Evolutionary conservation across 2,797 vertebrate species (phyloP).

Genomic region (Chiloscyllium punctatum): DNA sequence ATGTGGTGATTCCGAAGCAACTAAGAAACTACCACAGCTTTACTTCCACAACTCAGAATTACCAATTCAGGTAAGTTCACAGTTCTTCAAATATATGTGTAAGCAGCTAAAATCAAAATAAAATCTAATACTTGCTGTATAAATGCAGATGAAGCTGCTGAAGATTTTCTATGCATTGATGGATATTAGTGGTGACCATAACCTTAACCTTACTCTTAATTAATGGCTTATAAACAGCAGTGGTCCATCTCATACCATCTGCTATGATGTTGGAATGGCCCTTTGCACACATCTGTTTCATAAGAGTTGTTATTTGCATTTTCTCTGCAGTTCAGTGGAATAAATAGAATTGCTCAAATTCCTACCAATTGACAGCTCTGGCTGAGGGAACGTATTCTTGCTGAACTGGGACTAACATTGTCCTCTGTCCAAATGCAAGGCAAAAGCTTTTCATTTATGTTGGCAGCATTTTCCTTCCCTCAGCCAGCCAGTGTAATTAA

Average conservation of each 20-base stretch:
- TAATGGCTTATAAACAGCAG: constrained; percentile 3
- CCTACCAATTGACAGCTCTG: neutral
- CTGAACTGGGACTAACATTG: neutral
- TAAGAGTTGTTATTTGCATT: neutral
- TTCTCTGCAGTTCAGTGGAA: neutral
- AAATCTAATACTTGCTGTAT: neutral
- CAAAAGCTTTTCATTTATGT: constrained; percentile 15
- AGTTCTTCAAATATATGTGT: neutral
- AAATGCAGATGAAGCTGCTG: neutral
- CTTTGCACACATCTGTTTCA: neutral
- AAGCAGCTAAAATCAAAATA: neutral
- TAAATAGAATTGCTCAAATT: constrained; percentile 12
- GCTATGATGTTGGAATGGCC: constrained; percentile 1
- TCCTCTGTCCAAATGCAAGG: neutral
- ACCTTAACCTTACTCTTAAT: constrained; percentile 13
- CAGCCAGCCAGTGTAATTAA: constrained; percentile 4
- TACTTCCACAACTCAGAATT: neutral
- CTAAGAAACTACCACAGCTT: neutral
- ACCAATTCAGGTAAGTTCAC: neutral
- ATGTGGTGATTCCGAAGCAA: neutral
- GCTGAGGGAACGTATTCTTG: neutral
- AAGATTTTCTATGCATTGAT: neutral
- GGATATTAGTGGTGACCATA: neutral
- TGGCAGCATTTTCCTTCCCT: constrained; percentile 19
- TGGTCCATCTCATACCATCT: constrained; percentile 1